Conservation (phyloP, 2,888 invertebrate genomes). For the Plebejus argus region DNA sequence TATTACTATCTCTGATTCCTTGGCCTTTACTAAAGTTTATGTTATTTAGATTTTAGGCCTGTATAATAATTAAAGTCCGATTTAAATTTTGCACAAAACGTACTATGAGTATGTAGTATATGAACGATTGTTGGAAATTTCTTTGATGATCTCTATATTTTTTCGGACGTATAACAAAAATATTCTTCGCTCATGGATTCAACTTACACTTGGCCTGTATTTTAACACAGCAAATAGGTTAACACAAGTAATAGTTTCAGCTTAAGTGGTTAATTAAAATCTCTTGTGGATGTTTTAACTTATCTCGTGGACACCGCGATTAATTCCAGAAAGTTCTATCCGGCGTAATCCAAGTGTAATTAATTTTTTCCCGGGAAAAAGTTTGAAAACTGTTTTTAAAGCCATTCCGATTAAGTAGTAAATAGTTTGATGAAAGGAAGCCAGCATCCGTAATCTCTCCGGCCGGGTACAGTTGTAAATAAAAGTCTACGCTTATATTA, state of each 20-base stretch:
- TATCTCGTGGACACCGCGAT: neutral
- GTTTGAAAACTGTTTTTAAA: neutral
- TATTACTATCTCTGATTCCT: constrained; percentile 2
- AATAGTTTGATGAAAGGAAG: neutral
- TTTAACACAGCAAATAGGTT: no score
- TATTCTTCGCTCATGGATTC: no score
- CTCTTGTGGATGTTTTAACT: constrained; percentile 16
- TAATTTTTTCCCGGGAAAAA: constrained; percentile 17
- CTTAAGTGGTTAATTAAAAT: constrained; percentile 25
- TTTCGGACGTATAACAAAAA: no score
- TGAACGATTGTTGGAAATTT: no score
- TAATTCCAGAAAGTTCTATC: constrained; percentile 5
- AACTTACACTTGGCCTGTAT: no score
- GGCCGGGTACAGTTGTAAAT: neutral
- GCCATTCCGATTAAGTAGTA: neutral
- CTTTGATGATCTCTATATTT: no score
- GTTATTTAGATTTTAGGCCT: neutral
- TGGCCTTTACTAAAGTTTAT: neutral
- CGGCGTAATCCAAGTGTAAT: constrained; percentile 18
- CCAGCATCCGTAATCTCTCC: neutral
- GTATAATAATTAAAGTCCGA: neutral
- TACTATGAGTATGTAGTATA: no score
- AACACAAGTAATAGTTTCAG: neutral
- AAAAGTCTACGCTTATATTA: neutral
- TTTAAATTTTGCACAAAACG: neutral